Evolutionary conservation across 2,113 vertebrate genomes (phyloP).

Genomic region (Tupaia tana): DNA sequence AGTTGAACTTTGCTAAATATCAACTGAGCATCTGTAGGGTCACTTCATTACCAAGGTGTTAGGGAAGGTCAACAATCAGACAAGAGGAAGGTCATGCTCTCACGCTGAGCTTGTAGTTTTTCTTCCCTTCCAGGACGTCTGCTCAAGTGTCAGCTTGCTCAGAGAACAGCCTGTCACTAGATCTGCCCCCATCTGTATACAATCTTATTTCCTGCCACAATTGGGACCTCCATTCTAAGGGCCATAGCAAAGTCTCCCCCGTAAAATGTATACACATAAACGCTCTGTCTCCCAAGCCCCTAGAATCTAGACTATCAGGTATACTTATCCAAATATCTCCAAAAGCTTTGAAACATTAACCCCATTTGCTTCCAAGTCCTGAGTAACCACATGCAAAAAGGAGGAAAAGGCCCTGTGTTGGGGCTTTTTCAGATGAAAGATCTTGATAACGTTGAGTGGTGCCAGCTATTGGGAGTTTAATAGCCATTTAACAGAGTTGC

Average conservation of each 20-base stretch:
- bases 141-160: neutral
- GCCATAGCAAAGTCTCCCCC: neutral
- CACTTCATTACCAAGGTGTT: neutral
- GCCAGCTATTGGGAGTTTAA: neutral
- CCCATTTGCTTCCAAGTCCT: neutral
- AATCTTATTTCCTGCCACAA: conserved; percentile 45
- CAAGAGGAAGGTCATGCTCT: neutral
- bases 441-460: neutral
- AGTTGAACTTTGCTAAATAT: neutral
- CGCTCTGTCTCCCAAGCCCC: neutral
- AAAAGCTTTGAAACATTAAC: conserved; percentile 61
- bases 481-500: neutral
- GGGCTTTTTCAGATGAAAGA: neutral
- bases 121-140: neutral
- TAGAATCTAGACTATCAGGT: conserved; percentile 49
- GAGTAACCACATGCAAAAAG: neutral
- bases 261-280: neutral
- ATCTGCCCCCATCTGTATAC: conserved; percentile 14
- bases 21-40: neutral
- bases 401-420: neutral
- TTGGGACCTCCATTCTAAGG: neutral
- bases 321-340: conserved; percentile 43
- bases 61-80: neutral
- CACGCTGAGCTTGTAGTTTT: neutral
- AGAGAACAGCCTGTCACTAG: conserved; percentile 39